Conservation (phyloP, 2,113 vertebrate genomes). For the Nyctereutes procyonoides region DNA sequence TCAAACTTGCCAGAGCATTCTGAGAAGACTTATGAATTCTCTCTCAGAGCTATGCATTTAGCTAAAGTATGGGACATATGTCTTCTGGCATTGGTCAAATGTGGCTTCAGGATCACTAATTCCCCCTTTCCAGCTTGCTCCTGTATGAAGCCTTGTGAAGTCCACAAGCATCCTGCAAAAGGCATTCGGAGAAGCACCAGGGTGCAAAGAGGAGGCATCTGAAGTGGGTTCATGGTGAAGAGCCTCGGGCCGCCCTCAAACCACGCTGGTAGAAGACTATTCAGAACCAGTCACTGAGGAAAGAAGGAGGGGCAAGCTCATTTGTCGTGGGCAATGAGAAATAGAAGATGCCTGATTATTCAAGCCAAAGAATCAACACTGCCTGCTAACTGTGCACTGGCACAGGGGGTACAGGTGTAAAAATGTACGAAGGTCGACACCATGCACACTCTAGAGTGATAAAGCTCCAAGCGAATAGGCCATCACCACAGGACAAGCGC, state of each 20-base stretch:
- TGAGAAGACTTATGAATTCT: not conserved
- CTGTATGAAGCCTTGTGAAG: not conserved
- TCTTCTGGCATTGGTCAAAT: not conserved
- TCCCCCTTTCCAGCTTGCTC: not conserved
- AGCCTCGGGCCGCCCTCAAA: not conserved
- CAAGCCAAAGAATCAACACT: not conserved
- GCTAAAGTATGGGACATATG: not conserved
- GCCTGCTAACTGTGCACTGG: not conserved
- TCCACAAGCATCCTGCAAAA: not conserved
- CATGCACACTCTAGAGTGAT: not conserved
- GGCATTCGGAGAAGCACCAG: no score
- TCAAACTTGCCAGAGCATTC: not conserved
- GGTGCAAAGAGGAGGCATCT: not conserved
- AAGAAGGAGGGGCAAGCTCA: not conserved
- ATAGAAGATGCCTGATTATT: not conserved
- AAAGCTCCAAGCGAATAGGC: not conserved
- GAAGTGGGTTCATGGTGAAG: not conserved
- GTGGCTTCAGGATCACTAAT: not conserved
- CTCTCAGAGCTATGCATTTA: not conserved
- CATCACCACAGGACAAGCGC: not conserved
- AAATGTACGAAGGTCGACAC: not conserved
- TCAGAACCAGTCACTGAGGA: not conserved
- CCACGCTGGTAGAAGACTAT: not conserved
- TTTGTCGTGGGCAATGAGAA: not conserved
- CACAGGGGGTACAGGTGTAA: rapidly evolving